Conservation (phyloP, 2,113 vertebrate species). For the Scatophagus argus region DNA sequence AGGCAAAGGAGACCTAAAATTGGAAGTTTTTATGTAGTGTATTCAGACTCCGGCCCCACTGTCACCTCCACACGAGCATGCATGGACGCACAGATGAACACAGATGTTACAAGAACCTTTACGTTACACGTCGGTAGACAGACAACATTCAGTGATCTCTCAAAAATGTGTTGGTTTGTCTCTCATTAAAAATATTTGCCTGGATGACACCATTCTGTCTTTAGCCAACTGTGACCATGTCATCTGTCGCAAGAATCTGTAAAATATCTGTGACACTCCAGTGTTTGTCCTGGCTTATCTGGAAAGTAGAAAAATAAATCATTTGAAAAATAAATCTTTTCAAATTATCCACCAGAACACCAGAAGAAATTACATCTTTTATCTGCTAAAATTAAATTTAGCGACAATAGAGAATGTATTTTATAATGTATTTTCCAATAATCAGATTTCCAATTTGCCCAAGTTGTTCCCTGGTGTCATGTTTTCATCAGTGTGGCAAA, state of each 20-base stretch:
- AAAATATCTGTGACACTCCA: background rate
- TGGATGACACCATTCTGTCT: constrained; percentile 71
- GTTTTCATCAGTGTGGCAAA: background rate
- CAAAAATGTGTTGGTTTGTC: constrained; percentile 52
- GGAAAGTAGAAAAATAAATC: background rate
- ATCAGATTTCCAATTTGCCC: background rate
- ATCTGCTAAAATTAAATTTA: background rate
- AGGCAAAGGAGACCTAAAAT: constrained; percentile 14
- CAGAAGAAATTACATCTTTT: background rate
- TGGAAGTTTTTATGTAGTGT: constrained; percentile 26
- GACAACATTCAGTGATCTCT: constrained; percentile 47
- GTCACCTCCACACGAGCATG: background rate
- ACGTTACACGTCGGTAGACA: constrained; percentile 41
- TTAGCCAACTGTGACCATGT: constrained; percentile 65
- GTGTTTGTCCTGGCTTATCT: background rate
- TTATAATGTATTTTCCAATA: background rate
- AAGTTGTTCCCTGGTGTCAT: background rate
- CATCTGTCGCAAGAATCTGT: constrained; percentile 59
- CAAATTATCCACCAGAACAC: background rate
- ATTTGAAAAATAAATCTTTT: constrained; percentile 3
- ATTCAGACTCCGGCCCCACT: background rate
- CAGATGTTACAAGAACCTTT: constrained; percentile 41
- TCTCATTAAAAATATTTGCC: constrained; percentile 82
- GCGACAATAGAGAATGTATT: background rate
- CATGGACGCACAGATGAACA: background rate